Percentiles rank a stretch among this genome's conserved stretches.
Conservation (phyloP, 2,113 vertebrate genomes). For the Carettochelys insculpta region DNA sequence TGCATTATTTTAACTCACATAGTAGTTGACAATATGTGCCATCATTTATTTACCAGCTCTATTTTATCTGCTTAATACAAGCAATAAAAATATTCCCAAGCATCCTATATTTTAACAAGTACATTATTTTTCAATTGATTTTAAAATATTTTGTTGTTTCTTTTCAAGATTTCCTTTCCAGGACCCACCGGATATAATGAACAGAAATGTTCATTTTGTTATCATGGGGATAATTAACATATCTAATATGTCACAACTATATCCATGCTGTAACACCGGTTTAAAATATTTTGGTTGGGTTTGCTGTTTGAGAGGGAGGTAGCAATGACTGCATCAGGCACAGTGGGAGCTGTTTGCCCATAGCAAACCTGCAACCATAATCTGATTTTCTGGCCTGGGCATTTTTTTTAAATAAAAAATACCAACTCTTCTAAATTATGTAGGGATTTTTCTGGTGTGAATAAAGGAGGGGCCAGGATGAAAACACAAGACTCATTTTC, state of each 20-base stretch:
- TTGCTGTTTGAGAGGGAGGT: neutral
- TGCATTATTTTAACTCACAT: neutral
- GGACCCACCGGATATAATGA: neutral
- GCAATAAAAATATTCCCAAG: neutral
- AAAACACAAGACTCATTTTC: neutral
- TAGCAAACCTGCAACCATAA: neutral
- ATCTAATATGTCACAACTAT: rapidly evolving
- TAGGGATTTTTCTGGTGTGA: neutral
- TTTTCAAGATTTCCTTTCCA: neutral
- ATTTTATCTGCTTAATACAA: neutral
- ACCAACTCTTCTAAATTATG: neutral
- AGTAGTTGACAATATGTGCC: neutral
- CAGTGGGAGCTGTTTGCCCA: neutral
- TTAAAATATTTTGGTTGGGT: neutral
- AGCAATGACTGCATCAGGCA: neutral
- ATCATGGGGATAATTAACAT: neutral
- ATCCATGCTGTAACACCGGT: neutral
- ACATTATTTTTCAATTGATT: neutral
- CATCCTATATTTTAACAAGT: neutral
- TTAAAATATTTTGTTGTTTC: neutral
- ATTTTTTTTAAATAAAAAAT: neutral
- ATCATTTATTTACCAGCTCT: neutral
- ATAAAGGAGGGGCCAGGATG: rapidly evolving
- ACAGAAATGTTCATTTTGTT: neutral
- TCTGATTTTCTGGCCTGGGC: neutral